phyloP scores from a whole-genome alignment of 1,140 invertebrate genomes.

The Trypoxylus dichotomus region DNA sequence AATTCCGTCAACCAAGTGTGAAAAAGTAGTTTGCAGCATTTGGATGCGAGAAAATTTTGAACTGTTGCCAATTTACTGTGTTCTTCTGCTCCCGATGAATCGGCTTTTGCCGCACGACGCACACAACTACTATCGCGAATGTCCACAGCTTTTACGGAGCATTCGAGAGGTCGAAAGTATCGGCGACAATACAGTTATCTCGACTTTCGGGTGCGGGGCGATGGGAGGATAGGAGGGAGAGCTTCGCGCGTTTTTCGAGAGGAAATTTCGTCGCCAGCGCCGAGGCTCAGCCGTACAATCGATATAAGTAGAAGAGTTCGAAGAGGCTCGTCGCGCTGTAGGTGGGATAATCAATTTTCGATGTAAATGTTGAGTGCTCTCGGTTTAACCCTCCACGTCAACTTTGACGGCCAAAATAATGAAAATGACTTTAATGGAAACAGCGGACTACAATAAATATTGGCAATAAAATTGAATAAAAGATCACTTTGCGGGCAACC shows the following conservation, averaged over 20 bases:
- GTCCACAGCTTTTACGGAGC: constrained; percentile 1
- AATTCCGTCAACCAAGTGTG: not conserved
- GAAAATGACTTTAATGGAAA: not conserved
- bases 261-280: not conserved
- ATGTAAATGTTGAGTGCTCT: constrained; percentile 2
- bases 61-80: constrained; percentile 1
- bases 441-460: not conserved
- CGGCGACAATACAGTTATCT: constrained; percentile 21
- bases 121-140: not conserved
- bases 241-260: not conserved
- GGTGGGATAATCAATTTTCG: not conserved
- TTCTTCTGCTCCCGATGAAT: not conserved
- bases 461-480: no score
- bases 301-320: not conserved
- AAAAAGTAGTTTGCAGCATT: constrained; percentile 7
- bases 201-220: not conserved
- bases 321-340: not conserved
- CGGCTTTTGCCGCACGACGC: not conserved
- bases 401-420: not conserved
- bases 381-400: not conserved
- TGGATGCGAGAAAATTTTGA: constrained; percentile 17
- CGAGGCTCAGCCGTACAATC: not conserved
- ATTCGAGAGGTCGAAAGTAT: constrained; percentile 15
- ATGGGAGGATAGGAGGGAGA: not conserved
- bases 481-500: no score